Conservation (phyloP, 2,888 invertebrate genomes). For the Stenolophus ochropezus region DNA sequence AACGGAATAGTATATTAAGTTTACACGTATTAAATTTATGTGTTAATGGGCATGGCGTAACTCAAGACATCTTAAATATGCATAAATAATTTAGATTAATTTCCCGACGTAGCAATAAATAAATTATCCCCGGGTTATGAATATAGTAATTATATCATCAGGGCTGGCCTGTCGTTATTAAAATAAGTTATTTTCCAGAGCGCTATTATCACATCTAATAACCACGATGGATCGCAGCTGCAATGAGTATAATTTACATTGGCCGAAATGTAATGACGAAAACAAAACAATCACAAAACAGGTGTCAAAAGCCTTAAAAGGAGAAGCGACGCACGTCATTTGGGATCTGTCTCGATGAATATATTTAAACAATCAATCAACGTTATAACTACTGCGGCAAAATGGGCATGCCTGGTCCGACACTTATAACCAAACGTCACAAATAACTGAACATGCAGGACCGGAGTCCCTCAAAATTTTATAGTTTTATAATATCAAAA, state of each 20-base stretch:
- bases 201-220: conserved; percentile 24
- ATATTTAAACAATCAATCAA: conserved; percentile 54
- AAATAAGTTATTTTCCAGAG: conserved; percentile 24
- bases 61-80: background rate
- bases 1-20: background rate
- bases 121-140: background rate
- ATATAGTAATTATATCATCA: conserved; percentile 23
- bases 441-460: background rate
- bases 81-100: conserved; percentile 22
- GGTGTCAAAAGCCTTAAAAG: conserved; percentile 53
- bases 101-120: background rate
- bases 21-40: background rate
- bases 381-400: conserved; percentile 51
- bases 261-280: conserved; percentile 16
- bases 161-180: background rate
- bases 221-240: background rate
- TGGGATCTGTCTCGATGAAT: conserved; percentile 34
- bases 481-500: too few relatives aligned
- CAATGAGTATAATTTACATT: conserved; percentile 13
- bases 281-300: conserved; percentile 53
- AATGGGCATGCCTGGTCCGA: conserved; percentile 19
- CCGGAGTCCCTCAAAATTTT: background rate
- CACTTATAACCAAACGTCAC: conserved; percentile 24
- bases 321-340: conserved; percentile 50
- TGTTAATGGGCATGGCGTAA: background rate